A percentile compares a stretch with the other conserved stretches of the same genome.
Conservation (phyloP, 2,113 vertebrate species). For the Sterrhoptilus dennistouni region DNA sequence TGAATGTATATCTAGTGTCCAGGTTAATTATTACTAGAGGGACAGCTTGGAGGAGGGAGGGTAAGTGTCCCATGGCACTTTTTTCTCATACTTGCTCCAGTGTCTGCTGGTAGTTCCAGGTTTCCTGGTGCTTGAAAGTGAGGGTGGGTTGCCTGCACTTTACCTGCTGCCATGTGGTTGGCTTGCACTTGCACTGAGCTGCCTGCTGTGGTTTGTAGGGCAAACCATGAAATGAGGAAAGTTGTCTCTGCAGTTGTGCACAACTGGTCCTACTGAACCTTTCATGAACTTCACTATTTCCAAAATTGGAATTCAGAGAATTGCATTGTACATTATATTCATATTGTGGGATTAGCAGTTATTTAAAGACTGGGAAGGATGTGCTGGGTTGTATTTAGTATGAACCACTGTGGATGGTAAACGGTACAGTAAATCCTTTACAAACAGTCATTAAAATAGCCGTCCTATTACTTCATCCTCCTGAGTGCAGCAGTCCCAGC, state of each 20-base stretch:
- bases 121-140: neutral
- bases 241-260: neutral
- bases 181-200: neutral
- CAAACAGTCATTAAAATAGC: neutral
- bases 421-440: conserved; percentile 15
- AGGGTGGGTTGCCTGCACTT: neutral
- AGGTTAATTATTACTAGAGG: neutral
- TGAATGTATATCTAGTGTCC: neutral
- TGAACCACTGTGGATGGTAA: neutral
- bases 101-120: neutral
- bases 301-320: neutral
- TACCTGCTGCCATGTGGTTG: neutral
- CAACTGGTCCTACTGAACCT: neutral
- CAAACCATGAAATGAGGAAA: neutral
- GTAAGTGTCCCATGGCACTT: neutral
- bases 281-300: neutral
- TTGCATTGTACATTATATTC: neutral
- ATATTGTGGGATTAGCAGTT: neutral
- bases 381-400: neutral
- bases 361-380: neutral
- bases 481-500: neutral
- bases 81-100: neutral
- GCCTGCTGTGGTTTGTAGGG: neutral
- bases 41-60: neutral
- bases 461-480: neutral